Base-by-base conservation (phyloP, 2,797 vertebrate species). In the Syngnathus rostellatus region DNA sequence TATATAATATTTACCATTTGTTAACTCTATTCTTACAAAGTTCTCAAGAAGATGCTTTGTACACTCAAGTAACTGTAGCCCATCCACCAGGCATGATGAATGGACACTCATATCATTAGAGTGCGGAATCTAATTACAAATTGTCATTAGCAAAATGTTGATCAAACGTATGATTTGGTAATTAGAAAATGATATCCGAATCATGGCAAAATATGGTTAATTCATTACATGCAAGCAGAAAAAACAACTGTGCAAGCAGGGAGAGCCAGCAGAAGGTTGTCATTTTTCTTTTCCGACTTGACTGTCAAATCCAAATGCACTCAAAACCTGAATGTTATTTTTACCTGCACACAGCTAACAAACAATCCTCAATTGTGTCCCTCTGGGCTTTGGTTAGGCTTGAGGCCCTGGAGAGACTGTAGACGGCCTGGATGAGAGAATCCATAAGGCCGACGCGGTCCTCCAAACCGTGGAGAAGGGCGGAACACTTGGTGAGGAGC, bases 381-480 rank as follows among this genome's bases (percentile, higher is more conserved):
- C 91, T 90, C 81, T 98, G 96, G 72, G 94, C 96, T 80, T 94
- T 97, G 72, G 96, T 98, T 73, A 98, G 91, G 67, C 94, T 95
- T 53, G 92, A 90, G 77, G 93, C 92, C 58, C 93, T 94, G 57
- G 94, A 97, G 14, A 98, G 90, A 55, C 87, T 84, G 77, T 98
- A 98, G 48, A 97, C 82, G 1, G 93, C 93, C 67, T 96, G 95
- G 8, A 96, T 87, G 16, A 97, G 85, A 25, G 90, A 92, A 75
- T 97, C 93, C 5, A 96, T 91, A 60, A 94, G 91, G 16, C 84
- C 86, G 19, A 86, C 86, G 0, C 89, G 90, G 71, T 93, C 91
- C 75, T 94, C 93, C 0, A 94, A 90, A 67, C 89, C 91, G 64
- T 86, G 88, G 68, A 98, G 92, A 8, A 98, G 91, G 48, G 89